These are phyloP conservation scores for Volucella zonaria DNA, from an alignment of 2,888 invertebrate genomes.

Conservation along the genomic window DNA sequence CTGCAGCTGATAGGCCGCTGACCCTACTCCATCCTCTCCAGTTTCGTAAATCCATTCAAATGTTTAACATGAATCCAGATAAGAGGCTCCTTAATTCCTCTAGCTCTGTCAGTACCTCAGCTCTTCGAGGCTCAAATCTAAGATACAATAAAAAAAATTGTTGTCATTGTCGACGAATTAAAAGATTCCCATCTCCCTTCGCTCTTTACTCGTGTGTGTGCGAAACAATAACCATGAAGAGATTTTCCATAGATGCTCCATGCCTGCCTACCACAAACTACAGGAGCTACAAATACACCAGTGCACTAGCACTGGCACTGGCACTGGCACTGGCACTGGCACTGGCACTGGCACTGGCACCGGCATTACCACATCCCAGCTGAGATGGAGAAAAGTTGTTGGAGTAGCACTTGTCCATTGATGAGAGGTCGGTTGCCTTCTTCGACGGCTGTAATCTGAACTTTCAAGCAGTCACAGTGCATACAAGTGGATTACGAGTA, in stretches of 20 bases:
- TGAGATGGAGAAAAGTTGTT: slow-evolving; percentile 40
- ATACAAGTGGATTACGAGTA: slow-evolving; percentile 67
- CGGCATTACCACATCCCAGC: slow-evolving; percentile 1
- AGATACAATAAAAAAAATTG: slow-evolving; percentile 24
- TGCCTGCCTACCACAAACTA: slow-evolving; percentile 22
- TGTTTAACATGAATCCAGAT: slow-evolving; percentile 53
- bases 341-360: slow-evolving; percentile 1
- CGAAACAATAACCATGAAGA: slow-evolving; percentile 44
- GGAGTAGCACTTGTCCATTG: slow-evolving; percentile 59
- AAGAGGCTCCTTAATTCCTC: slow-evolving; percentile 42
- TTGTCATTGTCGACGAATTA: slow-evolving; percentile 66
- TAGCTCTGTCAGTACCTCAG: background rate
- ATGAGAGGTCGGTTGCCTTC: slow-evolving; percentile 66
- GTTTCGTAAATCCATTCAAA: slow-evolving; percentile 18
- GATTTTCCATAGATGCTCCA: slow-evolving; percentile 48
- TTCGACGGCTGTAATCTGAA: slow-evolving; percentile 68
- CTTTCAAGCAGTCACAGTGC: slow-evolving; percentile 61
- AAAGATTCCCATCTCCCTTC: slow-evolving; percentile 53
- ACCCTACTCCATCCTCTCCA: slow-evolving; percentile 31
- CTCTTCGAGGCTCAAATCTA: background rate
- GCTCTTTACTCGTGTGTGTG: background rate
- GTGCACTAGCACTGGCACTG: slow-evolving; percentile 12
- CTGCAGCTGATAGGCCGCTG: slow-evolving; percentile 56
- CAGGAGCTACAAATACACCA: background rate
- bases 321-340: slow-evolving; percentile 6